Base-by-base conservation (phyloP, 1,140 invertebrate species). In the Lordiphosa mommai region DNA sequence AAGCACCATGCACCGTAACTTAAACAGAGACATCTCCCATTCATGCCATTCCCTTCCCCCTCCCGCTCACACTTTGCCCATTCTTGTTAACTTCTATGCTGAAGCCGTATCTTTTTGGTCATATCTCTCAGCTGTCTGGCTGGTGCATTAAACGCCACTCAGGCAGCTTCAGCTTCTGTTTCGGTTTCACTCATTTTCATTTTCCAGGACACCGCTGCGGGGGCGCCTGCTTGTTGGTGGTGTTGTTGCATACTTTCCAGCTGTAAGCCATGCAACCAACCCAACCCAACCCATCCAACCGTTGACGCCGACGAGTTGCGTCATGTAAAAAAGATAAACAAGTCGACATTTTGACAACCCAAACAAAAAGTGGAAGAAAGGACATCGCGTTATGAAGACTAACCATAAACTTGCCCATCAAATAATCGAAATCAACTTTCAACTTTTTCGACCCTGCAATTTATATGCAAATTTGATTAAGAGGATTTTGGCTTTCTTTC, bases 391-490 rank as follows among this genome's bases (percentile, higher is more conserved):
- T 23, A 23, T 23, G 20, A 23, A 23, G 20, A 23, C 20, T 23
- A 23, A 23, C 20, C 20, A 23, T 23, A 23, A 23, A 23, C 20
- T 23, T 23, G 20, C 20, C 60, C 73, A 72, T 64, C 73, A 79
- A 80, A 79, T 79, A 79, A 79, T 79, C 74, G 73, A 79, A 79
- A 79, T 73, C 73, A 79, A 79, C 72, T 76, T 74, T 76, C 55
- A 52, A 70, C 68, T 72, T 79, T 64, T 57, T 61, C 44, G 32
- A 37, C 66, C 55, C 74, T 79, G 73, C 73, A 79, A 79, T 79
- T 79, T 79, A 73, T 79, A 79, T 79, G 74, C 74, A 79, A 79
- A 79, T 79, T 80, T 79, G 64, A 80, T 79, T 80, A 80, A 80
- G 63, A 41, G 53, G 79, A 79, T 23, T 23, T 61, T 74, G 57